Evolutionary conservation across 2,797 vertebrate species (phyloP), one percentile per base, ranked within the genome.

Genomic region (Scolopax bukidnonensis): DNA sequence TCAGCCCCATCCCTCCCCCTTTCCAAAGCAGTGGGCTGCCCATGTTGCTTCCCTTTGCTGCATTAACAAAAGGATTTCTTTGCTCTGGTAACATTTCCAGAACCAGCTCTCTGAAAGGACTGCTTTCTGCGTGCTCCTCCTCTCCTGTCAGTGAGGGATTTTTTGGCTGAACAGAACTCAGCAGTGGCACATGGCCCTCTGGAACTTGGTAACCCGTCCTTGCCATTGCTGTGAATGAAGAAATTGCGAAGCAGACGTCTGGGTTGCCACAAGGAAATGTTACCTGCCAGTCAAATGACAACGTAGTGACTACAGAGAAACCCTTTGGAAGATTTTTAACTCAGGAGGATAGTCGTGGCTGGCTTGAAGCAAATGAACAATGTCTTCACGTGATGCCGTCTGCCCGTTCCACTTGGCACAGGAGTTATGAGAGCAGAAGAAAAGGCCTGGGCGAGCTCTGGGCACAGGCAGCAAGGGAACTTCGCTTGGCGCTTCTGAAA

Each of bases 261-360:
- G 11, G 54, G 45, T 11, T 47, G 47, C 68, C 61, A 14, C 24
- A 30, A 43, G 16, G 69, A 74, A 45, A 65, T 1, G 16, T 15
- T 21, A 33, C 41, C 48, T 43, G 54, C n/a, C 6, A 4, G 51
- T 10, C 12, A 54, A 28, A 8, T 2, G n/a, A 14, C 6, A 9
- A 27, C 2, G 2, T 4, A 30, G 12, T 10, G 32, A 78, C 67
- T 25, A 59, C 40, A 64, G 43, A 18, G 40, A 85, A 71, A 16
- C 9, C 9, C 43, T 67, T 1, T 15, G 57, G 57, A 57, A 79
- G 53, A 43, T 25, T n/a, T 56, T 69, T 59, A 33, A 41, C 30
- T n/a, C 1, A 0, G 25, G 38, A 76, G 23, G 27, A 50, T 18
- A 16, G 57, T 67, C 0, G 0, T 24, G 38, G n/a, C 76, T 61